Conservation (phyloP, 2,888 invertebrate species). For the Melieria omissa region DNA sequence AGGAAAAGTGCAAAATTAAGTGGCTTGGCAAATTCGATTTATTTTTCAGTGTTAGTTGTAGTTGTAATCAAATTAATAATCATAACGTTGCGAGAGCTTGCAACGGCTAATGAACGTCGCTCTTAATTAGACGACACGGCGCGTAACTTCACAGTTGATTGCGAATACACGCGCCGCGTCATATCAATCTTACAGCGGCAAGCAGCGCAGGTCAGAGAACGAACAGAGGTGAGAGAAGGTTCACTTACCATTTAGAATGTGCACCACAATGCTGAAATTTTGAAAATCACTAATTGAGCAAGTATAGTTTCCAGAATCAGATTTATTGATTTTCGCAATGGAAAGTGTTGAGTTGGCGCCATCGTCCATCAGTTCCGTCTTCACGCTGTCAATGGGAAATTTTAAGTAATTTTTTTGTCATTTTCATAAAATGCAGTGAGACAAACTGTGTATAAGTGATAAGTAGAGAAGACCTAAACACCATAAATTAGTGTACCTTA, state of each 20-base stretch:
- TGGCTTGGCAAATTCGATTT: background rate
- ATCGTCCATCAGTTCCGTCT: slow-evolving; percentile 70
- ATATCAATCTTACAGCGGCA: background rate
- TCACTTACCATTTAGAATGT: slow-evolving; percentile 69
- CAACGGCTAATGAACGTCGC: no score
- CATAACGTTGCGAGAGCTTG: no score
- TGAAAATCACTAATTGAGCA: slow-evolving; percentile 69
- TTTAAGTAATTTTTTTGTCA: background rate
- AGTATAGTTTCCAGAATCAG: slow-evolving; percentile 70
- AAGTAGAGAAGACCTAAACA: no score
- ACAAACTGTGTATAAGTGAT: no score
- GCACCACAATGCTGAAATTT: slow-evolving; percentile 69
- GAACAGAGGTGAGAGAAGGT: background rate
- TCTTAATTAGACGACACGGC: no score
- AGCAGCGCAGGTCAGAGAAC: background rate
- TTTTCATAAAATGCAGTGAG: background rate
- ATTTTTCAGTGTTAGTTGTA: background rate
- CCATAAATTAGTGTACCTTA: slow-evolving; percentile 61
- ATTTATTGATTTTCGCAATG: slow-evolving; percentile 68
- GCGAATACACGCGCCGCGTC: background rate
- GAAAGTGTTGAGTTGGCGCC: slow-evolving; percentile 69
- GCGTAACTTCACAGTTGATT: background rate
- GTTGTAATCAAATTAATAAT: no score
- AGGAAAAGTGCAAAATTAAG: background rate
- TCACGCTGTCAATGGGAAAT: slow-evolving; percentile 62